phyloP scores from a whole-genome alignment of 1,140 invertebrate genomes.

The Drosophila nigrodunni region DNA sequence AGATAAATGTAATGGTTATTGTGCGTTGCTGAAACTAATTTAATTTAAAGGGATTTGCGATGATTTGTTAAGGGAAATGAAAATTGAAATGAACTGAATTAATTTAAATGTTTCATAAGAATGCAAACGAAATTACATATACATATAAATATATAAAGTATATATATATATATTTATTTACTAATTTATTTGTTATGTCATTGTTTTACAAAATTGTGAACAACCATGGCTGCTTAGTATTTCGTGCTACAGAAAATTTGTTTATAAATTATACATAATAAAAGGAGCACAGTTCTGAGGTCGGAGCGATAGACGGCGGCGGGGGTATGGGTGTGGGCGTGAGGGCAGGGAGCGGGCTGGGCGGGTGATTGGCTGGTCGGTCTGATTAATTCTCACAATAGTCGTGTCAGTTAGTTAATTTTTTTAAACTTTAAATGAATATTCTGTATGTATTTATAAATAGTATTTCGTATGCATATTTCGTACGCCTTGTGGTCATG shows the following conservation, averaged over 20 bases:
- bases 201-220: slow-evolving; percentile 43
- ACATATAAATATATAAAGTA: slow-evolving; percentile 18
- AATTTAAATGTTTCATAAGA: neutral
- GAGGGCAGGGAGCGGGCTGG: slow-evolving; percentile 1
- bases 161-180: slow-evolving; percentile 32
- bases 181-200: slow-evolving; percentile 44
- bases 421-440: slow-evolving; percentile 45
- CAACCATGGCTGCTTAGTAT: slow-evolving; percentile 31
- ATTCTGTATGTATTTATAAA: slow-evolving; percentile 38
- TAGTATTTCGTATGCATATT: slow-evolving; percentile 59
- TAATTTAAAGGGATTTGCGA: neutral
- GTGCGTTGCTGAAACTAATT: slow-evolving; percentile 37
- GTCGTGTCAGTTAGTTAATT: slow-evolving; percentile 30
- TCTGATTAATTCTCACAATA: slow-evolving; percentile 30
- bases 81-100: slow-evolving; percentile 5
- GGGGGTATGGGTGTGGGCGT: neutral
- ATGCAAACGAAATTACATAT: slow-evolving; percentile 15
- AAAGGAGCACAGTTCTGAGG: neutral
- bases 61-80: neutral
- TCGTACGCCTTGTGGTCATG: slow-evolving; percentile 56
- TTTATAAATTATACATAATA: slow-evolving; percentile 44
- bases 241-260: slow-evolving; percentile 38
- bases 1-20: slow-evolving; percentile 28
- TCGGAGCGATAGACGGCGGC: neutral
- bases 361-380: slow-evolving; percentile 27